Evolutionary conservation across 2,888 invertebrate species (phyloP).

Genomic region (Stictocephala bisonia): DNA sequence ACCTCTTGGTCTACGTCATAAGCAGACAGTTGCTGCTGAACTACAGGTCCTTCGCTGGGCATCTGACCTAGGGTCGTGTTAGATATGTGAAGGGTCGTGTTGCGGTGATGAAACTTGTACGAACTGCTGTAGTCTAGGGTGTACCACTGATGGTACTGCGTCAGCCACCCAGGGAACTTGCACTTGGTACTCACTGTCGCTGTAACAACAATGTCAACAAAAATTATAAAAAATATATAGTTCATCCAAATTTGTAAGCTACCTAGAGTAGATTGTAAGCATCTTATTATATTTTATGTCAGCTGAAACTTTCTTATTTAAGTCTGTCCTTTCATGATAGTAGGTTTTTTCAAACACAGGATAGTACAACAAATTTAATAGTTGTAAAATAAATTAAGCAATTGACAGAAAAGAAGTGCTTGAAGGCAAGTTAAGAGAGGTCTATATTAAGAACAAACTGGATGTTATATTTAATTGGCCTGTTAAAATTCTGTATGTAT

Average conservation of each 20-base stretch:
- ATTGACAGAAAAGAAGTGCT: no score
- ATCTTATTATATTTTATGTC: no score
- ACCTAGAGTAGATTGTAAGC: background rate
- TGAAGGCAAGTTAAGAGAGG: no score
- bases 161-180: constrained; percentile 89
- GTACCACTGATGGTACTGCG: constrained; percentile 87
- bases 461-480: no score
- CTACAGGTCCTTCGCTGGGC: constrained; percentile 60
- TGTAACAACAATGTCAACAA: constrained; percentile 64
- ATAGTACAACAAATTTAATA: no score
- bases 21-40: constrained; percentile 41
- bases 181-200: constrained; percentile 80
- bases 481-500: no score
- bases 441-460: no score
- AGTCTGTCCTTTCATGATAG: no score
- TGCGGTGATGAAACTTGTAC: constrained; percentile 86
- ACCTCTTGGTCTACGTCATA: constrained; percentile 61
- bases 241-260: background rate
- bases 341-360: no score
- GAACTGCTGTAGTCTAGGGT: constrained; percentile 87
- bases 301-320: no score
- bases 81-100: constrained; percentile 78
- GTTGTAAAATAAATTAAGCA: no score
- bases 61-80: constrained; percentile 64
- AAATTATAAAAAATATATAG: background rate